Conservation (phyloP, 2,113 vertebrate genomes). For the Solea solea region DNA sequence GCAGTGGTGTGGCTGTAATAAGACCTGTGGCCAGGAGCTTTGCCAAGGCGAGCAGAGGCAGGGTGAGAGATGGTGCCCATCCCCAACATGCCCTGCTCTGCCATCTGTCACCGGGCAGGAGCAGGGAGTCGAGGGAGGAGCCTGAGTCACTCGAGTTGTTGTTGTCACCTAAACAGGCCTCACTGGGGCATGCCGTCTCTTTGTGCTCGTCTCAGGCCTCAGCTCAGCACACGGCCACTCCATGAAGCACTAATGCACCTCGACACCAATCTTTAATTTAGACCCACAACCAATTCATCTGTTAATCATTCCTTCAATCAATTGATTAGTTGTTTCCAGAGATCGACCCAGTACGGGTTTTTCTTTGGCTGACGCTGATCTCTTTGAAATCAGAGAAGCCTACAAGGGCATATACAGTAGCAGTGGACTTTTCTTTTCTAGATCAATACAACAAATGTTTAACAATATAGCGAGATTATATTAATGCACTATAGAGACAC, state of each 20-base stretch:
- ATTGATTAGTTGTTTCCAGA: too few relatives aligned
- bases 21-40: conserved; percentile 70
- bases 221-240: conserved; percentile 31
- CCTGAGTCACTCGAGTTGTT: conserved; percentile 61
- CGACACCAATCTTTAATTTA: too few relatives aligned
- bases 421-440: too few relatives aligned
- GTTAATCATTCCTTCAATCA: too few relatives aligned
- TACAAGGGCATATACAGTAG: too few relatives aligned
- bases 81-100: conserved; percentile 74
- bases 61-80: conserved; percentile 74
- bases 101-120: conserved; percentile 79
- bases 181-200: conserved; percentile 60
- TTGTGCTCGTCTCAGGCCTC: conserved; percentile 53
- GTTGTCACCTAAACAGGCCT: conserved; percentile 69
- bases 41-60: conserved; percentile 67
- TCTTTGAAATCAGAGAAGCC: too few relatives aligned
- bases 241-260: background rate
- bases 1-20: conserved; percentile 75
- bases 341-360: too few relatives aligned
- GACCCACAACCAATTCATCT: too few relatives aligned
- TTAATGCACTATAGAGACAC: too few relatives aligned
- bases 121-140: conserved; percentile 63
- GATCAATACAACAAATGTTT: too few relatives aligned
- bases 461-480: too few relatives aligned
- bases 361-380: too few relatives aligned